Conservation (phyloP, 2,113 vertebrate species). For the human region DNA sequence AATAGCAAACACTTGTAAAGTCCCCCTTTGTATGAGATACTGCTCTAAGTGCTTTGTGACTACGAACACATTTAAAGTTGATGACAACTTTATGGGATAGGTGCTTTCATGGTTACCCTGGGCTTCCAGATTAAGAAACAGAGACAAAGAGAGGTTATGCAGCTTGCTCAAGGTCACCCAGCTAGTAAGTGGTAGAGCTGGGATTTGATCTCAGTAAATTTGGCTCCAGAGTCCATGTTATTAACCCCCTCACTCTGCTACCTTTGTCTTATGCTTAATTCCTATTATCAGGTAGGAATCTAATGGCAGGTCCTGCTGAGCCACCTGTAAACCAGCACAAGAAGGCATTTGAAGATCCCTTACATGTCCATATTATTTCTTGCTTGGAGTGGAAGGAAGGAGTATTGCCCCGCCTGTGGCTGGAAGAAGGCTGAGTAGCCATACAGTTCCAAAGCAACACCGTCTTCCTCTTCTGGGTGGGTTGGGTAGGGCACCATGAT, state of each 20-base stretch:
- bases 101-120: not conserved
- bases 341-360: not conserved
- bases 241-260: not conserved
- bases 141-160: not conserved
- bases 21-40: not conserved
- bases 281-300: not conserved
- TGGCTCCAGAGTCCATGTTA: not conserved
- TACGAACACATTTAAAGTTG: not conserved
- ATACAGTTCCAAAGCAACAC: not conserved
- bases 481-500: not conserved
- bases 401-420: not conserved
- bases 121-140: constrained; percentile 40
- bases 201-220: not conserved
- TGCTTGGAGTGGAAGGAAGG: not conserved
- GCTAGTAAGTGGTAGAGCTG: not conserved
- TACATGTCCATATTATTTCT: not conserved
- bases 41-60: not conserved
- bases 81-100: not conserved
- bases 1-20: not conserved
- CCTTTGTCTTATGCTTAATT: constrained; percentile 14
- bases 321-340: not conserved
- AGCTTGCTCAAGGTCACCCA: not conserved
- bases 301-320: not conserved
- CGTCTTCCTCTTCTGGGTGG: not conserved
- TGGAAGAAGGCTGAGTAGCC: not conserved